Evolutionary conservation across 2,888 invertebrate genomes (phyloP).

Genomic region (Sylvicola cinctus): DNA sequence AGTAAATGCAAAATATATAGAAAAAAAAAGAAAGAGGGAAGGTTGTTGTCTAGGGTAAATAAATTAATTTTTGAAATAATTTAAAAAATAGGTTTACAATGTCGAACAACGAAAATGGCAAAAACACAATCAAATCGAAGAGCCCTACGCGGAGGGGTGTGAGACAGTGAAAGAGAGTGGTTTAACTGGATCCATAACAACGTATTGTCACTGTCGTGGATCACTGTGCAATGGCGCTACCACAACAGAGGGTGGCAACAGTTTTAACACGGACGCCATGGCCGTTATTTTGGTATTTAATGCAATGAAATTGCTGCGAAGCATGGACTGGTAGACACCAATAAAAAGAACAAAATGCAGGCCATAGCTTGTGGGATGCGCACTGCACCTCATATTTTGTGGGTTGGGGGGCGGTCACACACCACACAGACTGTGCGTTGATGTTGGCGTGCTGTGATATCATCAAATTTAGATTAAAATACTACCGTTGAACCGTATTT

Average conservation of each 20-base stretch:
- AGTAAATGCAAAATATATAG: constrained; percentile 11
- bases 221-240: constrained; percentile 47
- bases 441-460: not conserved
- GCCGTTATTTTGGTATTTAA: constrained; percentile 39
- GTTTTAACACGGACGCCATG: constrained; percentile 34
- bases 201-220: constrained; percentile 54
- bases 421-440: not conserved
- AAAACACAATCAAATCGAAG: constrained; percentile 38
- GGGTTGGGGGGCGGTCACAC: not conserved
- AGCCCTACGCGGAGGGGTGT: constrained; percentile 54
- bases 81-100: not conserved
- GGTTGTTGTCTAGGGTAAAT: not conserved
- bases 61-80: not conserved
- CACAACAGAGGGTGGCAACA: constrained; percentile 23
- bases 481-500: not conserved
- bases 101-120: constrained; percentile 30
- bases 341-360: too few species aligned
- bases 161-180: constrained; percentile 39
- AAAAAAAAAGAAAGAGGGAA: not conserved
- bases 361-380: too few species aligned
- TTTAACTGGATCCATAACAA: constrained; percentile 15
- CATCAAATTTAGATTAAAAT: not conserved
- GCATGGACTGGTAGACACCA: constrained; percentile 21
- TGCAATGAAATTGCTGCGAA: constrained; percentile 36
- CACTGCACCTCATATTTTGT: too few species aligned